Evolutionary conservation across 2,113 vertebrate species (phyloP).

Genomic region (human (Homo sapiens)): DNA sequence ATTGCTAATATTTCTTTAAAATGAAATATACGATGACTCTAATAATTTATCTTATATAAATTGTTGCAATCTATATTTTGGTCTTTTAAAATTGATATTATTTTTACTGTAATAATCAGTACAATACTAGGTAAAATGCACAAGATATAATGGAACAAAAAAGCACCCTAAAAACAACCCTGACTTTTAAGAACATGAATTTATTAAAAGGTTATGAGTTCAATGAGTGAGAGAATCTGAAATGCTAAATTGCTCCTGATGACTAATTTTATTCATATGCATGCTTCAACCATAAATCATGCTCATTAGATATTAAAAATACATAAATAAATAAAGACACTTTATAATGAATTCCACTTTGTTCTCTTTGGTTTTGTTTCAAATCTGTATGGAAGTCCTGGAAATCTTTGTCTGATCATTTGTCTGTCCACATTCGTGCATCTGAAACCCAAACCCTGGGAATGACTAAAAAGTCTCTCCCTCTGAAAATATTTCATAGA

Average conservation of each 20-base stretch:
- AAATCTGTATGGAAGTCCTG: background rate
- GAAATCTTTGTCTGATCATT: background rate
- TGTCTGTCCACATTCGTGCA: background rate
- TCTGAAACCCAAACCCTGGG: background rate
- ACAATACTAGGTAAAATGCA: background rate
- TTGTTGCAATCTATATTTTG: background rate
- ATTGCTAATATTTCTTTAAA: background rate
- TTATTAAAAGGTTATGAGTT: background rate
- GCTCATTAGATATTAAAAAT: accelerated
- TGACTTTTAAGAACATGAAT: background rate
- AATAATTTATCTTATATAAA: background rate
- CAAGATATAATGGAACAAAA: background rate
- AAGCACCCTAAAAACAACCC: background rate
- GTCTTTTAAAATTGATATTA: background rate
- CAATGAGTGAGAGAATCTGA: background rate
- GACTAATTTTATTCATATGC: background rate
- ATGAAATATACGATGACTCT: background rate
- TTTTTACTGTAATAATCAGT: background rate
- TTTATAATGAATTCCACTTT: background rate
- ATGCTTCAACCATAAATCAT: background rate
- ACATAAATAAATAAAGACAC: background rate
- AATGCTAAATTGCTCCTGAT: background rate
- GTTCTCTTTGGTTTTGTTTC: background rate
- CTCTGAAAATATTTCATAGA: background rate
- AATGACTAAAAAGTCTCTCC: background rate